Percentiles rank a stretch among this genome's conserved stretches.
phyloP scores from a whole-genome alignment of 2,797 vertebrate species.

The Synanceia verrucosa region DNA sequence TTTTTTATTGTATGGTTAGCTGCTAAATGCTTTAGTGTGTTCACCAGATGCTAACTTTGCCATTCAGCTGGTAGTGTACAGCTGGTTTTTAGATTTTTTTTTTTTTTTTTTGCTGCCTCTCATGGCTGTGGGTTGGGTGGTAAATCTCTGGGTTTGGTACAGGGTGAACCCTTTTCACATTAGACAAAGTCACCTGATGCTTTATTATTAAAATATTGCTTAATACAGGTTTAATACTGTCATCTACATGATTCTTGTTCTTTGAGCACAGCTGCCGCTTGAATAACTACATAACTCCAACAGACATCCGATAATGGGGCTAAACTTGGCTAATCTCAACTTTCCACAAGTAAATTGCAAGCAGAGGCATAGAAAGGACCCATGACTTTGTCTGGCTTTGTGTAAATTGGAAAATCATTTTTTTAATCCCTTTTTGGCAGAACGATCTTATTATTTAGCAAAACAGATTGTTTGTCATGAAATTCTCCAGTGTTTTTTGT shows the following conservation, averaged over 20 bases:
- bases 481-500: neutral
- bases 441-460: neutral
- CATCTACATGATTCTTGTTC: neutral
- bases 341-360: constrained; percentile 29
- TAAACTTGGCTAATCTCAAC: constrained; percentile 8
- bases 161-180: neutral
- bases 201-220: neutral
- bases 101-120: neutral
- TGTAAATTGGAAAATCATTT: constrained; percentile 7
- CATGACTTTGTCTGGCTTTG: neutral
- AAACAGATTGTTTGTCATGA: neutral
- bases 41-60: neutral
- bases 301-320: constrained; percentile 14
- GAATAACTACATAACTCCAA: neutral
- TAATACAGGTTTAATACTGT: neutral
- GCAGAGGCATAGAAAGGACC: constrained; percentile 7
- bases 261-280: neutral
- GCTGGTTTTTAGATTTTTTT: neutral
- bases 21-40: neutral
- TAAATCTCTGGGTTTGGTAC: neutral
- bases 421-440: neutral
- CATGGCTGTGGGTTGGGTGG: neutral
- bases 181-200: neutral
- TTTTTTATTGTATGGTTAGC: neutral
- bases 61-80: neutral